Conservation (phyloP, 2,888 invertebrate genomes). For the Bellardia pandia region DNA sequence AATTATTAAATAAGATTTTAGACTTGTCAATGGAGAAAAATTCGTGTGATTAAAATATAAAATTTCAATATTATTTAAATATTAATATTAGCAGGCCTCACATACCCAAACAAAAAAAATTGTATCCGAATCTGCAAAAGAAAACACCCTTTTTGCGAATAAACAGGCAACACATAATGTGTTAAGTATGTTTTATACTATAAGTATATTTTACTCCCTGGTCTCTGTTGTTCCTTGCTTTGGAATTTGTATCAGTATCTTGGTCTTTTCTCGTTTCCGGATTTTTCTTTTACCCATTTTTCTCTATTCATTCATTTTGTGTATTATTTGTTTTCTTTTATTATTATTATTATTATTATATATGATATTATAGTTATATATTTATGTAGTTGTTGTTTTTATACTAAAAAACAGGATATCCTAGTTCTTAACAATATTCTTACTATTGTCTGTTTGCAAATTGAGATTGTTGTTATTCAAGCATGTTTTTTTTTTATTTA, state of each 20-base stretch:
- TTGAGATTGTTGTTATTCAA: constrained; percentile 59
- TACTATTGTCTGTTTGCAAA: constrained; percentile 69
- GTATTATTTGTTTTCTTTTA: constrained; percentile 16
- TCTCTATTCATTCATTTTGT: constrained; percentile 3
- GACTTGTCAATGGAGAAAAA: no score
- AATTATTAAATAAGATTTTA: no score
- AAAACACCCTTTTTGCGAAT: no score
- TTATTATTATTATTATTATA: constrained; percentile 14
- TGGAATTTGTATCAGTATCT: constrained; percentile 28
- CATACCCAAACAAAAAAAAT: no score
- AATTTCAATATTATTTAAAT: no score
- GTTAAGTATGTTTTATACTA: not conserved
- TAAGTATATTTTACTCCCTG: not conserved
- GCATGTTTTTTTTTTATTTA: constrained; percentile 44
- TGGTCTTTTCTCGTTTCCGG: constrained; percentile 64
- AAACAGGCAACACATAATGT: not conserved
- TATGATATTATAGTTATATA: constrained; percentile 2
- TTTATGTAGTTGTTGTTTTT: constrained; percentile 21
- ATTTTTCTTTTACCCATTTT: constrained; percentile 10
- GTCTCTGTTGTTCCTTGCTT: not conserved
- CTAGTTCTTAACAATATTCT: constrained; percentile 66
- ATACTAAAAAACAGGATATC: constrained; percentile 62
- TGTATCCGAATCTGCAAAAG: no score
- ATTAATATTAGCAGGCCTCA: no score
- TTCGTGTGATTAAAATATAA: no score